A percentile compares a stretch with the other conserved stretches of the same genome.
phyloP scores from a whole-genome alignment of 2,113 vertebrate species.

The Rhipidura dahli region DNA sequence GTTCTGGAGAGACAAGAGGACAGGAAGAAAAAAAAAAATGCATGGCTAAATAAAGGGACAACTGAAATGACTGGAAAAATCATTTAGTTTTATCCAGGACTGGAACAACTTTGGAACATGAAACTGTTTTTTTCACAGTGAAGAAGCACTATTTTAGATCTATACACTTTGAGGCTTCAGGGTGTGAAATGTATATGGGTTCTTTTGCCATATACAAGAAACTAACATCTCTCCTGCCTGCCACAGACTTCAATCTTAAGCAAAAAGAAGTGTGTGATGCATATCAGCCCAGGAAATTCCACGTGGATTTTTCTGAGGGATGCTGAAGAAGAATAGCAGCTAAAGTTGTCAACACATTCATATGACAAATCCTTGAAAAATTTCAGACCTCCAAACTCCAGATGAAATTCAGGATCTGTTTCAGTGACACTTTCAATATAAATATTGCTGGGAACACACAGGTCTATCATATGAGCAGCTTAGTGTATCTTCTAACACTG shows the following conservation, averaged over 20 bases:
- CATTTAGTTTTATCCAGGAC: background rate
- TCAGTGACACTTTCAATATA: background rate
- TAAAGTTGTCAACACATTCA: background rate
- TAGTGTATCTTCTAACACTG: background rate
- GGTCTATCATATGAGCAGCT: background rate
- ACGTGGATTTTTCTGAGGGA: background rate
- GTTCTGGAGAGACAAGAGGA: background rate
- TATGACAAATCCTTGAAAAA: slow-evolving; percentile 1
- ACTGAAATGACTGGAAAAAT: background rate
- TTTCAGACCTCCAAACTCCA: background rate
- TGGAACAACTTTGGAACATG: background rate
- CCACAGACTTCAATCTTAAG: background rate
- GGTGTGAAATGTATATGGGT: background rate
- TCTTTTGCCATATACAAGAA: background rate
- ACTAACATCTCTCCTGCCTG: background rate
- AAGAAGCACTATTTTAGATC: background rate
- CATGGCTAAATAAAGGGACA: background rate
- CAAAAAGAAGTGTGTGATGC: background rate
- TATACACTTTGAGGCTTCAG: background rate
- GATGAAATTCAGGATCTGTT: background rate
- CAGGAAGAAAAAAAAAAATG: background rate
- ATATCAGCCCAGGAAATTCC: background rate
- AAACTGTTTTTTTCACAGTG: background rate
- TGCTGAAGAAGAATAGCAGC: background rate
- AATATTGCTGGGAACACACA: background rate